Evolutionary conservation across 2,888 invertebrate genomes (phyloP).

Genomic region (Chirona hameri): DNA sequence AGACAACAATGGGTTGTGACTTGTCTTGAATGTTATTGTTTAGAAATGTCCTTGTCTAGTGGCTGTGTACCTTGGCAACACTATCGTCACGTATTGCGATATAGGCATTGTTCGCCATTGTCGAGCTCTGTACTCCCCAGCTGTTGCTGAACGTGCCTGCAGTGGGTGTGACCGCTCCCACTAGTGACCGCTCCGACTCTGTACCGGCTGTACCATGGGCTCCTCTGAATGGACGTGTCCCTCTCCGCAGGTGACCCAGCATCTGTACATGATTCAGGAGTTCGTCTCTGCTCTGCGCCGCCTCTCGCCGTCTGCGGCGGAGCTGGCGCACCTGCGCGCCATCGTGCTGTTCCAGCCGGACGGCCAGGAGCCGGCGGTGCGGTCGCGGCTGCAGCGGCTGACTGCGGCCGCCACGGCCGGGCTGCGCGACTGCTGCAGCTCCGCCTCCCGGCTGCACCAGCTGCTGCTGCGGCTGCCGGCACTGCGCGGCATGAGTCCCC

Average conservation of each 20-base stretch:
- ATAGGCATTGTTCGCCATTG: too few species aligned
- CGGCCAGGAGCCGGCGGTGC: slow-evolving; percentile 29
- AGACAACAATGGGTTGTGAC: too few species aligned
- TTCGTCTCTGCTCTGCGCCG: not conserved
- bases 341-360: slow-evolving; percentile 13
- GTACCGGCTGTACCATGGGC: too few species aligned
- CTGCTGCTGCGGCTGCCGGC: slow-evolving; percentile 31
- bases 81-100: too few species aligned
- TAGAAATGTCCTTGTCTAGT: too few species aligned
- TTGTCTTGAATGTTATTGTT: too few species aligned
- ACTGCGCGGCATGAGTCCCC: slow-evolving; percentile 27
- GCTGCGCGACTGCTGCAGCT: not conserved
- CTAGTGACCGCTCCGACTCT: too few species aligned
- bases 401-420: not conserved
- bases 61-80: too few species aligned
- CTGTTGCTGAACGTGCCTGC: too few species aligned
- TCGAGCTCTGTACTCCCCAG: too few species aligned
- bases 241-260: slow-evolving; percentile 26
- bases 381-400: not conserved
- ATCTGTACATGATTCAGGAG: slow-evolving; percentile 30
- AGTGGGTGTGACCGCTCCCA: too few species aligned
- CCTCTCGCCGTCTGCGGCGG: not conserved
- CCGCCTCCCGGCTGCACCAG: not conserved
- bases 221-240: not conserved
- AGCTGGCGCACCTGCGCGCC: slow-evolving; percentile 29